phyloP scores from a whole-genome alignment of 2,888 invertebrate species.

The Lamproptera curius region DNA sequence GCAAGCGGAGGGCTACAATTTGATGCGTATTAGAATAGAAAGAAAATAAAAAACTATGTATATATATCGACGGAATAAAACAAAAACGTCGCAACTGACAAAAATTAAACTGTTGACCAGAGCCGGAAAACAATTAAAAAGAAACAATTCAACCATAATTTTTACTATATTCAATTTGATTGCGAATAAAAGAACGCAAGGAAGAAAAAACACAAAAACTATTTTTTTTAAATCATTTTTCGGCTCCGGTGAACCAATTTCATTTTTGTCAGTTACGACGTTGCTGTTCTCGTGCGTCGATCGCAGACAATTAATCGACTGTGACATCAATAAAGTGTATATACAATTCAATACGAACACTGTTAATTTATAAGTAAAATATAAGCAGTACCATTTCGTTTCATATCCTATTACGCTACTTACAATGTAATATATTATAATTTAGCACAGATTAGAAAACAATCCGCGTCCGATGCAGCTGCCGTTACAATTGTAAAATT shows the following conservation, averaged over 20 bases:
- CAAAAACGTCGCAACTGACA: too few relatives aligned
- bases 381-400: conserved; percentile 39
- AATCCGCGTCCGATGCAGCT: conserved; percentile 12
- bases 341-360: conserved; percentile 28
- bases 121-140: too few relatives aligned
- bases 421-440: conserved; percentile 34
- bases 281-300: conserved; percentile 1
- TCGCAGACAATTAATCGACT: conserved; percentile 3
- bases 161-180: too few relatives aligned
- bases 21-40: background rate
- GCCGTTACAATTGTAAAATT: conserved; percentile 9
- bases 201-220: too few relatives aligned
- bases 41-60: too few relatives aligned
- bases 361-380: conserved; percentile 37
- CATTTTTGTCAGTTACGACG: too few relatives aligned
- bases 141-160: too few relatives aligned
- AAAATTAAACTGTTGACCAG: too few relatives aligned
- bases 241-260: too few relatives aligned
- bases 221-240: too few relatives aligned
- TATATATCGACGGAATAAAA: too few relatives aligned
- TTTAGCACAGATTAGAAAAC: conserved; percentile 30
- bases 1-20: conserved; percentile 1
- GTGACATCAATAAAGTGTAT: conserved; percentile 13
- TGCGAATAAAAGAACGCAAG: too few relatives aligned
- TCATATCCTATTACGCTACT: conserved; percentile 47